Percentiles rank a stretch among this genome's conserved stretches.
Evolutionary conservation across 2,888 invertebrate genomes (phyloP).

Genomic region (Folsomia candida): DNA sequence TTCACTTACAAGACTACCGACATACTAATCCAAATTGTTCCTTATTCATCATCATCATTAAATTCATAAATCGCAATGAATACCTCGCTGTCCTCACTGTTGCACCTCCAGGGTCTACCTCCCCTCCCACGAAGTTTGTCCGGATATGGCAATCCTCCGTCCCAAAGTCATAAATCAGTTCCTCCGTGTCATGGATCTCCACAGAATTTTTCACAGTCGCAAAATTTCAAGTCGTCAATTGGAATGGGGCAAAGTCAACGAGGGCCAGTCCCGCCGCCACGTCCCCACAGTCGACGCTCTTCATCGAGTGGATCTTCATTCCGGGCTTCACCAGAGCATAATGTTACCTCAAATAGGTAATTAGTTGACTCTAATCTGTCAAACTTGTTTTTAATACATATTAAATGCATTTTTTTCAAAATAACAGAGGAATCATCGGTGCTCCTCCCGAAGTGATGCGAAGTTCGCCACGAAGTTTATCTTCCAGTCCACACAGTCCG

Average conservation of each 20-base stretch:
- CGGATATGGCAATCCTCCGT: constrained; percentile 19
- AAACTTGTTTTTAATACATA: too few species aligned
- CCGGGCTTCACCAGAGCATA: constrained; percentile 43
- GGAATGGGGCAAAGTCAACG: constrained; percentile 30
- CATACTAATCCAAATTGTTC: too few species aligned
- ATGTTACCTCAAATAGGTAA: constrained; percentile 35
- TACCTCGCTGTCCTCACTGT: constrained; percentile 33
- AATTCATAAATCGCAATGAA: constrained; percentile 17
- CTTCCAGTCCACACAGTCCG: constrained; percentile 48
- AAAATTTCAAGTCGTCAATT: constrained; percentile 18
- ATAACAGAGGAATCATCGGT: constrained; percentile 32
- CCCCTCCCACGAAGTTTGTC: constrained; percentile 48
- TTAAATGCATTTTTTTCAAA: too few species aligned
- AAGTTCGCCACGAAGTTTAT: constrained; percentile 46
- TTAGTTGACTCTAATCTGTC: too few species aligned
- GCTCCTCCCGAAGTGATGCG: constrained; percentile 35
- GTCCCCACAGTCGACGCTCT: constrained; percentile 47
- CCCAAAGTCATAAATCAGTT: constrained; percentile 10
- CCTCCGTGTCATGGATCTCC: constrained; percentile 28
- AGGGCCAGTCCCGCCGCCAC: constrained; percentile 50
- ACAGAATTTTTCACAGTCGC: constrained; percentile 32
- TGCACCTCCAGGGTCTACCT: constrained; percentile 48
- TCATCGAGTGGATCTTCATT: constrained; percentile 48
- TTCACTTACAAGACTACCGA: too few species aligned
- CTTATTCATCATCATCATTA: not conserved